Evolutionary conservation across 2,113 vertebrate genomes (phyloP).

Genomic region (Craseonycteris thonglongyai): DNA sequence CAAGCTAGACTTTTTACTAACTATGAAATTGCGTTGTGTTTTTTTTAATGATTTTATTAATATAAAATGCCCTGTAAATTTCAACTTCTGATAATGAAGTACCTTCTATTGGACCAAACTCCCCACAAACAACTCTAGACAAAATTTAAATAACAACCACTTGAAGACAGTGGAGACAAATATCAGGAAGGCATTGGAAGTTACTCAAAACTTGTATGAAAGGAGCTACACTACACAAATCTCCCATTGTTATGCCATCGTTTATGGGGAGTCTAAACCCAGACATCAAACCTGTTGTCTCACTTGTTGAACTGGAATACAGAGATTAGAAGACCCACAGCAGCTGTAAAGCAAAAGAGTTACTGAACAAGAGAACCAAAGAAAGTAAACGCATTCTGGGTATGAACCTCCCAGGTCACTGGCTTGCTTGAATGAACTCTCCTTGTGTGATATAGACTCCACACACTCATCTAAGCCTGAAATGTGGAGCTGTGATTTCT

Average conservation of each 20-base stretch:
- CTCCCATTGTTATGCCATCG: not conserved
- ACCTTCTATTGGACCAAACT: not conserved
- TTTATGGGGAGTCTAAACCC: not conserved
- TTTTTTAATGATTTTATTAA: not conserved
- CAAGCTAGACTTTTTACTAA: not conserved
- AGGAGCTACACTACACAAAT: not conserved
- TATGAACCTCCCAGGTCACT: not conserved
- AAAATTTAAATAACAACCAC: not conserved
- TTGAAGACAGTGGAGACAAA: not conserved
- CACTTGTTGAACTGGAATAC: not conserved
- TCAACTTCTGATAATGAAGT: not conserved
- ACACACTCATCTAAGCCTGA: not conserved
- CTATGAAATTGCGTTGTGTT: not conserved
- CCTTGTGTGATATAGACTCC: rapidly evolving
- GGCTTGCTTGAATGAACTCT: not conserved
- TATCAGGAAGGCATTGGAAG: not conserved
- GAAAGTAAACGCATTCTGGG: not conserved
- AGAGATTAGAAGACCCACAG: not conserved
- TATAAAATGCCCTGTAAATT: not conserved
- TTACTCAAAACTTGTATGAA: too few relatives aligned
- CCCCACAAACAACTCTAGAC: not conserved
- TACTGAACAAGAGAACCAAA: not conserved
- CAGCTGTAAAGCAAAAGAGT: not conserved
- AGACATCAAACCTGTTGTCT: not conserved
- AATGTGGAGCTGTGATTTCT: not conserved